These are phyloP conservation scores for Poecile atricapillus DNA, from an alignment of 2,113 vertebrate species.

Conservation along the genomic window DNA sequence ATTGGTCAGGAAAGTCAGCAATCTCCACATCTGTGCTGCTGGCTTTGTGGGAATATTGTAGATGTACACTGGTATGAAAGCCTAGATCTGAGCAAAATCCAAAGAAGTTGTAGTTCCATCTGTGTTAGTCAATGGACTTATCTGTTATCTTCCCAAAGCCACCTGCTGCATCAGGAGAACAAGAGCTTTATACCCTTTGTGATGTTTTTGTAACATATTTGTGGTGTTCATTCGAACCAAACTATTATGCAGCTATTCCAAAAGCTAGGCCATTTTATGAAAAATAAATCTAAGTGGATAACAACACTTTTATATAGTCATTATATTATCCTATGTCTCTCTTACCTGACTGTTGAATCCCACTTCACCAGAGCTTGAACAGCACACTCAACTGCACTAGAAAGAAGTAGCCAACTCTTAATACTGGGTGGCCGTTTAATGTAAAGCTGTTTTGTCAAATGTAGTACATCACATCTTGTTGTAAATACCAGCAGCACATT, in stretches of 20 bases:
- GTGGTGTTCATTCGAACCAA: not conserved
- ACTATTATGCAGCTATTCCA: not conserved
- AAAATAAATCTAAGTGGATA: not conserved
- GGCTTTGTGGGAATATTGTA: not conserved
- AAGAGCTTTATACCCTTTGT: not conserved
- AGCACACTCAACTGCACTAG: not conserved
- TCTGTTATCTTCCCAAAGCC: not conserved
- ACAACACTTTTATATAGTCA: not conserved
- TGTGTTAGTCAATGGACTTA: not conserved
- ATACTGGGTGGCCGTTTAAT: not conserved
- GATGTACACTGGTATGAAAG: not conserved
- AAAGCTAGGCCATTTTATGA: not conserved
- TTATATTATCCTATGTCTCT: not conserved
- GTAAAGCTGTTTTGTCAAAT: not conserved
- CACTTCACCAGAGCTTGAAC: not conserved
- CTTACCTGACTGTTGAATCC: not conserved
- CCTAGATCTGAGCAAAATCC: not conserved
- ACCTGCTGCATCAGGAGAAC: not conserved
- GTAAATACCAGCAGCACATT: not conserved
- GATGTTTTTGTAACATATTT: not conserved
- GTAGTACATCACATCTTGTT: not conserved
- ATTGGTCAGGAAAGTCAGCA: not conserved
- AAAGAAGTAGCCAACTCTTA: not conserved
- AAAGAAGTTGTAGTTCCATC: not conserved
- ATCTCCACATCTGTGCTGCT: not conserved